Conservation (phyloP, 2,797 vertebrate species). For the Eremophila alpestris region DNA sequence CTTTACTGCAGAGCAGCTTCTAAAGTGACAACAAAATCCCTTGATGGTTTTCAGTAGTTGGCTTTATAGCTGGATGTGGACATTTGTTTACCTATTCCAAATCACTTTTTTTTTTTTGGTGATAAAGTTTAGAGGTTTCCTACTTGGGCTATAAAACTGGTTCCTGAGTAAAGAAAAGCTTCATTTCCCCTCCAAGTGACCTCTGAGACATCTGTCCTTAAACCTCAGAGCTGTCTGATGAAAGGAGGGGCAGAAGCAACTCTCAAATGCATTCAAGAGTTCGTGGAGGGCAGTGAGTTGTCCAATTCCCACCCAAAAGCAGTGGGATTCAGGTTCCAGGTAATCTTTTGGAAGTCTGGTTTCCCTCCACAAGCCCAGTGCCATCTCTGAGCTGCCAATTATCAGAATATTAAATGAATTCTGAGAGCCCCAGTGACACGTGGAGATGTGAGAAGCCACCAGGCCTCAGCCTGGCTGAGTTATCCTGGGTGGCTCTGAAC, state of each 20-base stretch:
- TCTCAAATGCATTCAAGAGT: background rate
- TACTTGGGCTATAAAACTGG: slow-evolving; percentile 12
- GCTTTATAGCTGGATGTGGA: slow-evolving; percentile 14
- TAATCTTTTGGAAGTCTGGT: rapidly evolving
- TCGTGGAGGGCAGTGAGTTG: background rate
- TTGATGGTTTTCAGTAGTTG: slow-evolving; percentile 44
- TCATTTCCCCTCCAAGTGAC: background rate
- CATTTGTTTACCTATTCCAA: slow-evolving; percentile 36
- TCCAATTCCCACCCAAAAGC: background rate
- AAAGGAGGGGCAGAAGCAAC: background rate
- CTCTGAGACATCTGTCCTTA: background rate
- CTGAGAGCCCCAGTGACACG: rapidly evolving
- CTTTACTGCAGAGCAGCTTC: slow-evolving; percentile 38
- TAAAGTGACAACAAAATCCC: slow-evolving; percentile 39
- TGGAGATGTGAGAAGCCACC: background rate
- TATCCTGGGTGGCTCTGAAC: background rate
- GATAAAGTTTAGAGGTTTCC: slow-evolving; percentile 37
- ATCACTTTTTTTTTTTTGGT: background rate
- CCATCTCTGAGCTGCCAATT: background rate
- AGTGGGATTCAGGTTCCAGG: background rate
- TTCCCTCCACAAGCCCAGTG: background rate
- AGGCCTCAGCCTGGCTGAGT: background rate
- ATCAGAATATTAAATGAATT: no score
- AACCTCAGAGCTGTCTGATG: background rate
- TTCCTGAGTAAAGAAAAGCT: slow-evolving; percentile 4